A percentile compares a stretch with the other conserved stretches of the same genome.
phyloP scores from a whole-genome alignment of 2,113 vertebrate genomes.

The Paraplagusia blochii region DNA sequence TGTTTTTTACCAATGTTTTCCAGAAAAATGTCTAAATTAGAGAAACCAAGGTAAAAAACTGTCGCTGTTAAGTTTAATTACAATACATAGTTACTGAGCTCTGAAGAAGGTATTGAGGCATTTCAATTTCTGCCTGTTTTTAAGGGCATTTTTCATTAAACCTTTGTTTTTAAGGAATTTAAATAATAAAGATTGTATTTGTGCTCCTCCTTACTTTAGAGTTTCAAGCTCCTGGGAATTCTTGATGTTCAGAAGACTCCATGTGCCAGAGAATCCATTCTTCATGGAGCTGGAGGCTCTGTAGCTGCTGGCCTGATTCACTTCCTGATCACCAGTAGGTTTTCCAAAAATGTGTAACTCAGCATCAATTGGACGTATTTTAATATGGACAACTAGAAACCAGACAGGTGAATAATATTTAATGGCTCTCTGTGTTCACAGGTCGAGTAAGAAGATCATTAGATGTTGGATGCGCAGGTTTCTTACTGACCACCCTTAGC shows the following conservation, averaged over 20 bases:
- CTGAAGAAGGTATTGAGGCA: no score
- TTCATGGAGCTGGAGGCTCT: conserved; percentile 53
- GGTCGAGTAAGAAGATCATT: conserved; percentile 66
- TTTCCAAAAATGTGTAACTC: background rate
- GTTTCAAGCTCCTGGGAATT: conserved; percentile 49
- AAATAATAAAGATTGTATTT: no score
- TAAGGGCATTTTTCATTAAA: no score
- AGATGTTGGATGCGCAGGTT: conserved; percentile 62
- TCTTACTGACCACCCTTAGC: conserved; percentile 58
- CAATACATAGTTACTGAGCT: no score
- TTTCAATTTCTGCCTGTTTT: no score
- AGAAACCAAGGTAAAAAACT: no score
- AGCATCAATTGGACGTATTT: background rate
- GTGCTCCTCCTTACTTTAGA: conserved; percentile 28
- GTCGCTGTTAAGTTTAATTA: no score
- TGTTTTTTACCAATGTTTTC: no score
- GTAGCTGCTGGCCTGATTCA: conserved; percentile 40
- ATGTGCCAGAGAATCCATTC: conserved; percentile 52
- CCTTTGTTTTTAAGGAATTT: no score
- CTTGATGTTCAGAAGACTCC: conserved; percentile 51
- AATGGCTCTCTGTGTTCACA: conserved; percentile 22
- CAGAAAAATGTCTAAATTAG: no score
- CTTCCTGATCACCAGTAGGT: conserved; percentile 64
- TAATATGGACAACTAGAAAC: background rate
- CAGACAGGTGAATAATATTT: background rate